Evolutionary conservation across 2,113 vertebrate species (phyloP), one percentile per base, ranked within the genome.

Genomic region (Aix galericulata): DNA sequence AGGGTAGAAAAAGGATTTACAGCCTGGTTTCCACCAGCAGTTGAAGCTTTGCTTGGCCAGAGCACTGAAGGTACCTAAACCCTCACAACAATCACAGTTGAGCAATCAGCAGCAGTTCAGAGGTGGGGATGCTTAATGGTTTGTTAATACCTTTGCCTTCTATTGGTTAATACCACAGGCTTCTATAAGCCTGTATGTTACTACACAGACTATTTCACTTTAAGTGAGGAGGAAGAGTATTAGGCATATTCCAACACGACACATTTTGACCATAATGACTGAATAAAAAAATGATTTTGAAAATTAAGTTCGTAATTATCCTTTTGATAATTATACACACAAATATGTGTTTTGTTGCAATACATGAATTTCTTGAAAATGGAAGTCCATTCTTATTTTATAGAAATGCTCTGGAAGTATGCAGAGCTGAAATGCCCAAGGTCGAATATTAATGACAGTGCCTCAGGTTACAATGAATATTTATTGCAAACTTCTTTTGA

Each of bases 391-490:
- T 68, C 72, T 60, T 79, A 58, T n/a, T 75, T 91, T 79, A n/a
- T 89, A 87, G 29, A 58, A 71, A 34, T 58, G 17, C 27, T 88
- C 46, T 66, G 42, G 36, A 74, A 87, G 34, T 55, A 71, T 18
- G 48, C 6, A 17, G 73, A 81, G 60, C 48, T 84, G 75, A 91
- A 91, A 89, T 91, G 17, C 69, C 27, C 23, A 58, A 84, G 66
- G 88, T 53, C 7, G 25, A 86, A 88, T 88, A 81, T 91, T 92
- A 95, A 94, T 11, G 0, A 58, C 16, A n/a, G 34, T n/a, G 81
- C 94, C 88, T 91, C 20, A 62, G 79, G 79, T 93, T 79, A 92
- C 79, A 53, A 85, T 75, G 68, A 92, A 93, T 93, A 95, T 94
- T 95, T 86, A 95, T 86, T 83, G 31, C 34, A 55, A 50, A 82